Percentiles rank a stretch among this genome's conserved stretches.
These are phyloP conservation scores for Pteropus alecto DNA, from an alignment of 2,113 vertebrate species.

Conservation along the genomic window DNA sequence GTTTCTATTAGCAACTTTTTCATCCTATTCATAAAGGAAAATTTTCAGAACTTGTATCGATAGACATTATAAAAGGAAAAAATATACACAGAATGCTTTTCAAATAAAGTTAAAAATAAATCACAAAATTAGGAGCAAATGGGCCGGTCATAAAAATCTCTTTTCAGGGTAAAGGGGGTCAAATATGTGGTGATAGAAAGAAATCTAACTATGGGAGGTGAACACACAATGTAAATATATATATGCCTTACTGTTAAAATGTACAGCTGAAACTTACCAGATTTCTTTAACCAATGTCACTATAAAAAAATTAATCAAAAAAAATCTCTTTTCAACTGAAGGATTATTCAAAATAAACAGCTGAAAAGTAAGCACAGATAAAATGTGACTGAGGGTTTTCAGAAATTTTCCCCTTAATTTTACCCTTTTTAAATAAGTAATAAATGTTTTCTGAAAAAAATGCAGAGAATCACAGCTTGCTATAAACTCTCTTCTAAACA, in stretches of 20 bases:
- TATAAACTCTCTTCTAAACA: background rate
- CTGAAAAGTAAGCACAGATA: background rate
- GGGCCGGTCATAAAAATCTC: background rate
- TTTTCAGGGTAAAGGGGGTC: background rate
- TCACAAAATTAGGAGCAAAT: background rate
- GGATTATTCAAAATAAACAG: constrained; percentile 30
- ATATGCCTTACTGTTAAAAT: no score
- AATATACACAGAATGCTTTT: background rate
- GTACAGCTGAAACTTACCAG: no score
- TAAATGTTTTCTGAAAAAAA: background rate
- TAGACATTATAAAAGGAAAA: constrained; percentile 4
- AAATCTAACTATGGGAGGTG: no score
- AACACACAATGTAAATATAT: no score
- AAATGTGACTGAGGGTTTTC: background rate
- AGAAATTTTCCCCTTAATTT: background rate
- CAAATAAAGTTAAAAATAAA: constrained; percentile 12
- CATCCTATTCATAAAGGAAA: constrained; percentile 41
- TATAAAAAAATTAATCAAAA: no score
- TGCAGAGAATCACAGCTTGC: background rate
- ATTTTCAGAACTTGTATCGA: background rate
- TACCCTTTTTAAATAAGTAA: background rate
- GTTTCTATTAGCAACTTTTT: constrained; percentile 44
- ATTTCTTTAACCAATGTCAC: no score
- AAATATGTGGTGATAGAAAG: no score
- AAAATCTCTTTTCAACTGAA: background rate